A percentile compares a stretch with the other conserved stretches of the same genome.
Conservation (phyloP, 2,113 vertebrate genomes). For the Columba janthina region DNA sequence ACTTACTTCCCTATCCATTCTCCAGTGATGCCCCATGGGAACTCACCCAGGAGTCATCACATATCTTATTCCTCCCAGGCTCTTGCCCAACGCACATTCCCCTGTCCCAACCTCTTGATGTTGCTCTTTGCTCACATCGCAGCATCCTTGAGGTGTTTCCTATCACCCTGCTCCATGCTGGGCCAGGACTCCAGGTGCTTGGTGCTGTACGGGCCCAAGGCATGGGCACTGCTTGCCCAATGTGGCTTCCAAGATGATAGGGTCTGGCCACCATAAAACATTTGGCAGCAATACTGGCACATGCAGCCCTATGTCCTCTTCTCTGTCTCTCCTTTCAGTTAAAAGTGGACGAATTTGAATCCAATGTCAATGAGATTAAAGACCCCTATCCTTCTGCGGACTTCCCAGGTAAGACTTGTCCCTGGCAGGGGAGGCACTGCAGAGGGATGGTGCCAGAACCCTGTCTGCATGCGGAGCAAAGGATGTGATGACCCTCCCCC, state of each 20-base stretch:
- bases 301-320: neutral
- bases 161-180: neutral
- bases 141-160: neutral
- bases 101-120: neutral
- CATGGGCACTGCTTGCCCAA: neutral
- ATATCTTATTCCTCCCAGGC: neutral
- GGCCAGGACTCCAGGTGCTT: neutral
- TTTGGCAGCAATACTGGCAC: neutral
- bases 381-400: conserved; percentile 97
- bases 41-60: neutral
- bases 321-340: conserved; percentile 78
- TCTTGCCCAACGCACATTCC: neutral
- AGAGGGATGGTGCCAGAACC: neutral
- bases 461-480: neutral
- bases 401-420: conserved; percentile 86
- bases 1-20: neutral
- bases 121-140: neutral
- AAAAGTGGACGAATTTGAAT: conserved; percentile 97
- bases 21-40: neutral
- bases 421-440: neutral
- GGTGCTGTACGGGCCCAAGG: neutral
- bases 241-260: neutral
- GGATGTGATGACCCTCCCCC: neutral
- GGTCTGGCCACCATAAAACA: neutral
- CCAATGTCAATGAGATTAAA: conserved; percentile 96